Conservation (phyloP, 2,113 vertebrate genomes). For the Elephas maximus region DNA sequence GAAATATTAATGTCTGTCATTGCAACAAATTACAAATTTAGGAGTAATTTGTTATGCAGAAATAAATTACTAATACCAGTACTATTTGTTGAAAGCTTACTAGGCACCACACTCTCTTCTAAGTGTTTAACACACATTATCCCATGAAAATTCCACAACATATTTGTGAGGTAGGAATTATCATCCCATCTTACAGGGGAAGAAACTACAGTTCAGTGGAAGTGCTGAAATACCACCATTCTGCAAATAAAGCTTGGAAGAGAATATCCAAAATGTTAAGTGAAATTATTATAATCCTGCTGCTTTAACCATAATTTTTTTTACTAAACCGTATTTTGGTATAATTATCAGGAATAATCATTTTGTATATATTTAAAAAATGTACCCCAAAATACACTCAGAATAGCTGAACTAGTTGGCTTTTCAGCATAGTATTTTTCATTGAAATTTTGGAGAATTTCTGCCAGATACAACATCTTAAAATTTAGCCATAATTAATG, state of each 20-base stretch:
- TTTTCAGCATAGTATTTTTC: neutral
- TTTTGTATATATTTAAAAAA: slow-evolving; percentile 37
- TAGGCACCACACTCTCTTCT: neutral
- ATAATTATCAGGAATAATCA: slow-evolving; percentile 1
- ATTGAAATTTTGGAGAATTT: slow-evolving; percentile 44
- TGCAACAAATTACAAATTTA: neutral
- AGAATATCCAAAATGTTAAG: neutral
- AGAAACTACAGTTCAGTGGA: neutral
- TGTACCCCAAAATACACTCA: neutral
- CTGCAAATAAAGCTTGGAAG: neutral
- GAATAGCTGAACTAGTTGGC: neutral
- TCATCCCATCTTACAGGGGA: neutral
- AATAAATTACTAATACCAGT: neutral
- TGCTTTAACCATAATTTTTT: neutral
- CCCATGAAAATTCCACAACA: neutral
- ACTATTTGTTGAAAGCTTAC: neutral
- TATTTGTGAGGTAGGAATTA: neutral
- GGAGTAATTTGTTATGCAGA: neutral
- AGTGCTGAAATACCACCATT: neutral
- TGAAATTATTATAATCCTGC: neutral
- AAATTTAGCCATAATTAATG: slow-evolving; percentile 3
- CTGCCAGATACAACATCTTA: slow-evolving; percentile 26
- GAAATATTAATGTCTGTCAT: neutral
- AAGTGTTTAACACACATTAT: neutral
- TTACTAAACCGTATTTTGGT: neutral